Conservation (phyloP, 2,113 vertebrate species). For the Bos javanicus region DNA sequence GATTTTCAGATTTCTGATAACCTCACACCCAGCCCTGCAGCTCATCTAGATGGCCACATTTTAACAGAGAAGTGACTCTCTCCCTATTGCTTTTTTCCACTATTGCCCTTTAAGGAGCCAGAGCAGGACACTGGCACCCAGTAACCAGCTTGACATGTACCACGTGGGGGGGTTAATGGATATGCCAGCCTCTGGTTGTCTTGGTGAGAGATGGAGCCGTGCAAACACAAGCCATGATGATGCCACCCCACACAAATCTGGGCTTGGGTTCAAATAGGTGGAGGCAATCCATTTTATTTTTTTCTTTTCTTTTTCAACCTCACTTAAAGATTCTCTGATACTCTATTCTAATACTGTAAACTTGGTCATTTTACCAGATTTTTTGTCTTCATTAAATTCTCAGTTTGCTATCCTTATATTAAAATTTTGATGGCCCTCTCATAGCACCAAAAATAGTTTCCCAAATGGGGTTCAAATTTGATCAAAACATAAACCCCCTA, state of each 20-base stretch:
- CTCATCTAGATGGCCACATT: fast-evolving
- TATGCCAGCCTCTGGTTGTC: background rate
- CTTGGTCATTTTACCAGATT: background rate
- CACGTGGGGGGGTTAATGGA: background rate
- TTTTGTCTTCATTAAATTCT: background rate
- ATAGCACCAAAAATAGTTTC: background rate
- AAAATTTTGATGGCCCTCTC: background rate
- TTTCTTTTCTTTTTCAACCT: background rate
- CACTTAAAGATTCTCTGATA: background rate
- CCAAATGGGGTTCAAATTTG: background rate
- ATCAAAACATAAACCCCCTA: background rate
- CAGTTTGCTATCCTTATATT: background rate
- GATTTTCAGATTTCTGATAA: background rate
- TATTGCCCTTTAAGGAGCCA: background rate
- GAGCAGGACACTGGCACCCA: background rate
- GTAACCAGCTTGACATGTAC: background rate
- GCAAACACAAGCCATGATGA: background rate
- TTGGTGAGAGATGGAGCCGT: background rate
- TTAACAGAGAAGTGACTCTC: background rate
- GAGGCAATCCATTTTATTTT: background rate
- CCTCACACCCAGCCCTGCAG: background rate
- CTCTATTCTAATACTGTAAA: background rate
- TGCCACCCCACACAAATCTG: background rate
- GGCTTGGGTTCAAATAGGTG: background rate
- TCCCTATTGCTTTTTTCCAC: background rate